These are phyloP conservation scores for Ophonus ardosiacus DNA, from an alignment of 2,888 invertebrate genomes.

Conservation along the genomic window DNA sequence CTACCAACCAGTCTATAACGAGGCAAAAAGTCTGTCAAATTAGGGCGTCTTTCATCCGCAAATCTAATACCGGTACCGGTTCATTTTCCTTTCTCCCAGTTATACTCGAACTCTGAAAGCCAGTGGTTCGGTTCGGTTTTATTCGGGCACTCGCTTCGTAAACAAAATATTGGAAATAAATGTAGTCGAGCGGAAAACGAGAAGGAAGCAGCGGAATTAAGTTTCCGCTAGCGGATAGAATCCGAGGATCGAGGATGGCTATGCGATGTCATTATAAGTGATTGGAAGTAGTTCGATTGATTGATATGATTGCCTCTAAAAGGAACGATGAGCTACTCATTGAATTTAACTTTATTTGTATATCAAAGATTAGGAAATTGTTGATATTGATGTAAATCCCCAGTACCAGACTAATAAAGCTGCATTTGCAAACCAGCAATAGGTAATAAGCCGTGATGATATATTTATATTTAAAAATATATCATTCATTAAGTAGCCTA, in stretches of 20 bases:
- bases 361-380: neutral
- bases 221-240: conserved; percentile 52
- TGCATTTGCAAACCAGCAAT: no score
- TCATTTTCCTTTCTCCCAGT: conserved; percentile 13
- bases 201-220: conserved; percentile 35
- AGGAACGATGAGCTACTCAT: neutral
- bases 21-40: conserved; percentile 28
- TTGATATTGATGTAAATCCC: no score
- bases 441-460: no score
- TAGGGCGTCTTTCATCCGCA: conserved; percentile 35
- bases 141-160: neutral
- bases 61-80: conserved; percentile 44
- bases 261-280: conserved; percentile 16
- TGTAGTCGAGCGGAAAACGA: conserved; percentile 49
- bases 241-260: conserved; percentile 13
- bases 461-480: no score
- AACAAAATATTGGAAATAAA: conserved; percentile 56
- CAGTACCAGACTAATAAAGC: no score
- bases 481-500: no score
- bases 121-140: neutral
- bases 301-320: conserved; percentile 40
- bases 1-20: conserved; percentile 24
- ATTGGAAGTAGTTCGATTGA: conserved; percentile 15
- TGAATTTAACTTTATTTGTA: neutral
- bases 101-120: neutral